Evolutionary conservation across 2,797 vertebrate species (phyloP), one percentile per base, ranked within the genome.

Genomic region (Helostoma temminkii): DNA sequence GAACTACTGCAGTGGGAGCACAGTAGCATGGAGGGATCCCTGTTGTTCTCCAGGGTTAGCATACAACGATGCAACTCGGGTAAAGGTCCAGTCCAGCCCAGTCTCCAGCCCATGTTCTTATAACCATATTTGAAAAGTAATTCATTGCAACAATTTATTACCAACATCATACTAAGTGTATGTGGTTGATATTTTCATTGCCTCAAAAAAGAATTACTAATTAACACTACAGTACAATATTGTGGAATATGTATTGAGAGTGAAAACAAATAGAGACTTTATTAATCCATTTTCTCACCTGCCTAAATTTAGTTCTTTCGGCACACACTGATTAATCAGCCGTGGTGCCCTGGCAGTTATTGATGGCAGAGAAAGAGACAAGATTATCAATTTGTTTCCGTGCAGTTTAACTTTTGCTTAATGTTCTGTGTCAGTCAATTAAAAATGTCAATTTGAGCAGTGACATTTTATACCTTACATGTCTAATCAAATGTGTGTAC

Each of bases 351-450:
- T 66, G 36, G 10, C 4, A 18, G 9, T 66, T 71, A 37, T 15
- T 71, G 43, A 42, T 65, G 19, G 22, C 30, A 65, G 45, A 36
- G 24, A 16, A 47, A 28, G 26, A 67, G n/a, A 53, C 56, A 45
- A 19, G 1, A 26, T 63, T 66, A 32, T 41, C n/a, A 4, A 52
- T 22, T 67, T 62, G 19, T 71, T 69, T 76, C 28, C 30, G 24
- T 6, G 3, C 15, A 7, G 18, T 37, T 61, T 15, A 32, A 45
- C 34, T 45, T 61, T 54, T 63, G 26, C 34, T 66, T 67, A 46
- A 62, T 62, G 63, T 66, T 69, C 30, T 63, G 32, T 71, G 47
- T 65, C 42, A 52, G 36, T 47, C 7, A 6, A 57, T 57, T 49
- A 24, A 18, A 57, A 58, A 26, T 16, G 49, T 62, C 19, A 55